A percentile compares a stretch with the other conserved stretches of the same genome.
phyloP scores from a whole-genome alignment of 2,888 invertebrate species.

The Cepaea hortensis region DNA sequence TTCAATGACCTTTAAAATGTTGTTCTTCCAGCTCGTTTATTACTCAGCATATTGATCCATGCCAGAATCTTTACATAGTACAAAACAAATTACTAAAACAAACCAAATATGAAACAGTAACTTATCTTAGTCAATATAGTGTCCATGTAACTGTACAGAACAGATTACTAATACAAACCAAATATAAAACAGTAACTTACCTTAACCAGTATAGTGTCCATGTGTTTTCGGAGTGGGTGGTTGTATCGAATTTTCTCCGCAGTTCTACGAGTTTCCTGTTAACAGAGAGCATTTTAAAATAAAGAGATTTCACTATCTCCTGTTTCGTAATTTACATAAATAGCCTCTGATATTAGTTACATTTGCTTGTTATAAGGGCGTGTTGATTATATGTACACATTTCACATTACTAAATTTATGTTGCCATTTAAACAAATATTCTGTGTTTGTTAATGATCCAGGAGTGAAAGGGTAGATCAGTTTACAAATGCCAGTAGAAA shows the following conservation, averaged over 20 bases:
- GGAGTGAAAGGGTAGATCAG: too few relatives aligned
- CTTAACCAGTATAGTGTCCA: constrained; percentile 93
- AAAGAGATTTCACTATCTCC: neutral
- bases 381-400: neutral
- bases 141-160: constrained; percentile 81
- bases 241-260: constrained; percentile 82
- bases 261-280: constrained; percentile 88
- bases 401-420: too few relatives aligned
- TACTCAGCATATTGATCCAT: too few relatives aligned
- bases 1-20: too few relatives aligned
- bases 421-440: too few relatives aligned
- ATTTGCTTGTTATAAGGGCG: neutral
- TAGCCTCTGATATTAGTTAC: neutral
- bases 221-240: constrained; percentile 84
- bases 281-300: constrained; percentile 47
- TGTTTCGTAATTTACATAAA: neutral
- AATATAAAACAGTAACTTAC: constrained; percentile 66
- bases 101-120: neutral
- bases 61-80: too few relatives aligned
- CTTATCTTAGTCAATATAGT: constrained; percentile 88
- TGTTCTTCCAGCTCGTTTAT: too few relatives aligned
- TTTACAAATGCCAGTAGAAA: too few relatives aligned
- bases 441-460: too few relatives aligned
- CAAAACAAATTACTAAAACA: too few relatives aligned
- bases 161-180: too few relatives aligned